Evolutionary conservation across 2,888 invertebrate genomes (phyloP), one percentile per base, ranked within the genome.

Genomic region (Willowsia nigromaculata): DNA sequence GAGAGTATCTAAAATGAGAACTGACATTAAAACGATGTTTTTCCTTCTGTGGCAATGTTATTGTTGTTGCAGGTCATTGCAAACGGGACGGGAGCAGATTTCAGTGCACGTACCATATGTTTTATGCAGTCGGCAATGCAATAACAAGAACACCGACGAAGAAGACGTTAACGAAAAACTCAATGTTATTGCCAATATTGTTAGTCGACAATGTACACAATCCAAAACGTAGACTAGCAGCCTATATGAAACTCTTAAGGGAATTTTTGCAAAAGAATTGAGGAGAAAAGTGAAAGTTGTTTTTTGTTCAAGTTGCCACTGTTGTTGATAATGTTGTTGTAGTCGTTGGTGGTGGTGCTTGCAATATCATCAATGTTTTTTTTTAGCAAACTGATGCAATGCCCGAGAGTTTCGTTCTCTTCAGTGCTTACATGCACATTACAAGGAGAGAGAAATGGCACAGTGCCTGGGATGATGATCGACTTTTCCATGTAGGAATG

Each of bases 381-480:
- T 62, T 65, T 65, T 33, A 65, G 65, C 65, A 65, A 33, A 81
- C 27, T 81, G 62, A 40, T 40, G 81, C 62, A 62, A 62, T 62
- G 56, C 81, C 62, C 56, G 18, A 18, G 80, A 80, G 80, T 59
- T 81, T 7, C 11, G 11, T 43, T 43, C 5, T 43, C 43, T 6
- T 1, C 1, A 43, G 5, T 43, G 11, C 11, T 43, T 9, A 9
- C 43, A 43, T 9, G 22, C 3, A 53, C 6, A 53, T n/a, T 53
- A 53, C 18, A 53, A 53, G 53, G 53, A 11, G 53, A 53, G 22
- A 53, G 18, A 53, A 11, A 1, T 53, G 53, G 37, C 9, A 9
- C 37, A 37, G 37, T 37, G 37, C 9, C 4, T 37, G 9, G 43
- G 43, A 3, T 43, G 6, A 43, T 6, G 43, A 43, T 3, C 11